Evolutionary conservation across 2,888 invertebrate genomes (phyloP).

Genomic region (Smittia sp.): DNA sequence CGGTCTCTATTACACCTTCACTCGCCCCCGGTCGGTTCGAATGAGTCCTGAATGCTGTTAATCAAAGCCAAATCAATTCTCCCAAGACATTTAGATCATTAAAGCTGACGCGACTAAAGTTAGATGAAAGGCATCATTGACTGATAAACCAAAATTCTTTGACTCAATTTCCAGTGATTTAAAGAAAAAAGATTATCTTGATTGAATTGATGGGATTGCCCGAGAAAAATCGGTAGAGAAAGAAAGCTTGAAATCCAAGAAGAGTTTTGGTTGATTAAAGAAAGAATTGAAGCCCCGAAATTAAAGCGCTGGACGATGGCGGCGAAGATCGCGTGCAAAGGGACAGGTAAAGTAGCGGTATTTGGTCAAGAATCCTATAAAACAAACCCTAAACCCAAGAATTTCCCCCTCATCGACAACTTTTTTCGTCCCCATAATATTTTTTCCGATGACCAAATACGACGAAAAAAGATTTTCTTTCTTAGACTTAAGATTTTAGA

Average conservation of each 20-base stretch:
- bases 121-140: not conserved
- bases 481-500: not conserved
- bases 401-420: not conserved
- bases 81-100: conserved; percentile 34
- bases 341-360: conserved; percentile 30
- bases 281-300: conserved; percentile 13
- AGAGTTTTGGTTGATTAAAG: conserved; percentile 39
- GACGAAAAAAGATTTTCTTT: not conserved
- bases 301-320: conserved; percentile 10
- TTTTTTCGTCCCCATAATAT: not conserved
- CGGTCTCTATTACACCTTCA: not conserved
- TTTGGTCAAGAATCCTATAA: conserved; percentile 13
- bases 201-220: not conserved
- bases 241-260: not conserved
- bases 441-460: conserved; percentile 16
- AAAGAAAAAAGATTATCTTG: not conserved
- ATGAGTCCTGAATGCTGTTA: conserved; percentile 28
- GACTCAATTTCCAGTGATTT: conserved; percentile 19
- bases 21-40: not conserved
- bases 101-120: not conserved
- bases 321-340: not conserved
- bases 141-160: conserved; percentile 40
- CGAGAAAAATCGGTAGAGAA: conserved; percentile 7
- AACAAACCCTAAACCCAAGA: not conserved
- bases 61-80: conserved; percentile 38